phyloP scores from a whole-genome alignment of 2,888 invertebrate genomes.

The Ophion costatus region DNA sequence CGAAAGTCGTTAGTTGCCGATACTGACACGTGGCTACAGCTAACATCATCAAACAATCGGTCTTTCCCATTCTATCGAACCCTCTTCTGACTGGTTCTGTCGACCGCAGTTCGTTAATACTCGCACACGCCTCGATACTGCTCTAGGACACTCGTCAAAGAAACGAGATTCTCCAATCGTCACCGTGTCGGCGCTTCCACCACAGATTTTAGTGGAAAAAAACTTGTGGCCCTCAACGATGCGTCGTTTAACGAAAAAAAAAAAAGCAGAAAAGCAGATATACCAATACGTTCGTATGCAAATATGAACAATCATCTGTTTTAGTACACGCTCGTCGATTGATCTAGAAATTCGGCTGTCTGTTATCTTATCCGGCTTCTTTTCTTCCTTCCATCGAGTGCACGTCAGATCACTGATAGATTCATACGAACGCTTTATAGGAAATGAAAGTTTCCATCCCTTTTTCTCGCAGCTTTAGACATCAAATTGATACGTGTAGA shows the following conservation, averaged over 20 bases:
- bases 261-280: background rate
- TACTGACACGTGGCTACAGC: conserved; percentile 53
- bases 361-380: background rate
- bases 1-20: conserved; percentile 56
- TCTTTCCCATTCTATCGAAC: conserved; percentile 22
- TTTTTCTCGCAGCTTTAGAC: conserved; percentile 63
- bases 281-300: background rate
- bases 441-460: background rate
- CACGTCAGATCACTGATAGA: background rate
- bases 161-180: conserved; percentile 51
- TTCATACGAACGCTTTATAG: background rate
- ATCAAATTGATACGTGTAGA: conserved; percentile 70
- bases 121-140: conserved; percentile 48
- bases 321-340: background rate
- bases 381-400: background rate
- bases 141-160: conserved; percentile 35
- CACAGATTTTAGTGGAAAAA: background rate
- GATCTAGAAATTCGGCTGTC: background rate
- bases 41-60: conserved; percentile 1
- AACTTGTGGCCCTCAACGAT: conserved; percentile 7
- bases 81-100: conserved; percentile 31
- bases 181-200: background rate
- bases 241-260: background rate
- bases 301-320: background rate
- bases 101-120: conserved; percentile 57